A percentile compares a stretch with the other conserved stretches of the same genome.
Evolutionary conservation across 2,113 vertebrate genomes (phyloP).

Genomic region (Tupaia chinensis): DNA sequence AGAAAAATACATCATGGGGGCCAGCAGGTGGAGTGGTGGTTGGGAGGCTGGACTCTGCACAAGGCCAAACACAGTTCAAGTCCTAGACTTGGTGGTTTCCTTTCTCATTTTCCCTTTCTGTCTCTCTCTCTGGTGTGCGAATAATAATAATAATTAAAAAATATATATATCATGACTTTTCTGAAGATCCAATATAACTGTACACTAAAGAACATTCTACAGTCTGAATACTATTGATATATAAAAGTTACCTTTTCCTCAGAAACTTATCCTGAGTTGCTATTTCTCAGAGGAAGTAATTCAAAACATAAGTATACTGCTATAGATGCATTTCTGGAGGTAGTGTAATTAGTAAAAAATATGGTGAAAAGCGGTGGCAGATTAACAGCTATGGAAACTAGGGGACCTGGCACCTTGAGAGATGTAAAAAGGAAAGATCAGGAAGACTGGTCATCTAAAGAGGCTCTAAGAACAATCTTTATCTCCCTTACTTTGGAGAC

Average conservation of each 20-base stretch:
- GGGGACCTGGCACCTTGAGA: background rate
- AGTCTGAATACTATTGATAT: slow-evolving; percentile 21
- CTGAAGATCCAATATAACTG: slow-evolving; percentile 48
- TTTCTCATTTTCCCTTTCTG: too few relatives aligned
- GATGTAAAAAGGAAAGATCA: background rate
- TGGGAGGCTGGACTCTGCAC: too few relatives aligned
- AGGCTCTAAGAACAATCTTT: background rate
- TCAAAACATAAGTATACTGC: background rate
- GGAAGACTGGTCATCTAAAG: background rate
- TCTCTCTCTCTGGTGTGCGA: too few relatives aligned
- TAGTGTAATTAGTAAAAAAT: slow-evolving; percentile 48
- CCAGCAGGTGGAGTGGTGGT: too few relatives aligned
- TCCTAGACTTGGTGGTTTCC: too few relatives aligned
- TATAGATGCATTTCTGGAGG: background rate
- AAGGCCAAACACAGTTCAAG: too few relatives aligned
- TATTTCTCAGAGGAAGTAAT: slow-evolving; percentile 61
- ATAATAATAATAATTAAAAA: too few relatives aligned
- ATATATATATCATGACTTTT: too few relatives aligned
- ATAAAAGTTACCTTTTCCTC: slow-evolving; percentile 11
- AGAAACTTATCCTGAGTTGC: slow-evolving; percentile 25
- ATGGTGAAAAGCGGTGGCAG: background rate
- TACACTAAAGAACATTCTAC: background rate
- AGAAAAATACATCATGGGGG: too few relatives aligned
- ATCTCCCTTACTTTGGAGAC: background rate
- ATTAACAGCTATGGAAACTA: background rate